Base-by-base conservation (phyloP, 2,888 invertebrate genomes). In the Tribolium freemani region DNA sequence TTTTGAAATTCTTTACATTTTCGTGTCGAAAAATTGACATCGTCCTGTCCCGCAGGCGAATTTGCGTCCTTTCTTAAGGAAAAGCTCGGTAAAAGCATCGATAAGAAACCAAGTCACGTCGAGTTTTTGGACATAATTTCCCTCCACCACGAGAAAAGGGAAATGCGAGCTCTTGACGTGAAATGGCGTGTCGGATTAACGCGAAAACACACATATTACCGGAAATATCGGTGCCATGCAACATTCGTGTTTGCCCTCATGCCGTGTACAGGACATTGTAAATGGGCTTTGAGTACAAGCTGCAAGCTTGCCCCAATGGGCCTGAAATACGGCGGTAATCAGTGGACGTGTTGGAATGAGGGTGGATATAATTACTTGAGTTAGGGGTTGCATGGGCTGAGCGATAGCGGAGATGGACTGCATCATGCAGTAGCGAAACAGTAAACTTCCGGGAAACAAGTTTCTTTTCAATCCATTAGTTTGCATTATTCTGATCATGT, bases 151-250 rank as follows among this genome's bases (percentile, higher is more conserved):
- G 53, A 64, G 64, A 44, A 64, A 64, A 53, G 38, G 16, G 64
- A 64, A 64, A 45, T 31, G 51, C 9, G 8, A 13, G 30, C 8
- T 20, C 63, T 50, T 63, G 50, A 60, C 26, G 50, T 38, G 63
- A 16, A 63, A 54, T 26, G 6, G 21, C 6, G 38, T 63, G 63
- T 31, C 45, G 53, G 53, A 64, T 64, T 54, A 64, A 38, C 11
- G 21, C 44, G 53, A 53, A 54, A 64, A 54, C 54, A 64, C 64
- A 53, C 64, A 64, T 54, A 53, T 64, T 64, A 64, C 64, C 44
- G 64, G 64, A 54, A 45, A 64, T 21, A 64, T 51, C 53, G 45
- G n/a, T 5, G 26, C 44, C 44, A 16, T 44, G 30, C 51, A 56
- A 56, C 56, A 56, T 51, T 13, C 48, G 46, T 60, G 63, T 63